Evolutionary conservation across 1,140 invertebrate species (phyloP), one percentile per base, ranked within the genome.

Genomic region (Drosophila santomea): DNA sequence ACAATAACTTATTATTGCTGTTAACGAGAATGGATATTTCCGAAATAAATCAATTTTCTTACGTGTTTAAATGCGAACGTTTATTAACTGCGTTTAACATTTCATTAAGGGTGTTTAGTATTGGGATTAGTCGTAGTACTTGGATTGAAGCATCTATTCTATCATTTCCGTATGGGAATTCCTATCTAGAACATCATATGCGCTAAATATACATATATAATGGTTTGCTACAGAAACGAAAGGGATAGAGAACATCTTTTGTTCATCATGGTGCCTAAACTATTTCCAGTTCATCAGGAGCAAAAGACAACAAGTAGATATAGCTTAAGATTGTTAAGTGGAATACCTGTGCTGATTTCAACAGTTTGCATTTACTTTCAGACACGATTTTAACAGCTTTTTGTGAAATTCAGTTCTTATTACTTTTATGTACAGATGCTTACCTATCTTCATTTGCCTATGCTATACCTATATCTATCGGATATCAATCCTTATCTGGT

Each of bases 1-100:
- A 74, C 69, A 74, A 72, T 71, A 72, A 63, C 50, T 74, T 74
- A 74, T 74, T 64, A 63, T 66, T 74, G 52, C 35, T 74, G 50
- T 74, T 44, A 74, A 51, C 25, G 48, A 64, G 41, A 47, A 28
- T 4, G 71, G 71, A 74, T 64, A 63, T 73, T 51, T 72, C 44
- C 44, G 15, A 48, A 75, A 76, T 76, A 48, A 75, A 75, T 58
- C 47, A 59, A 76, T 32, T 57, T 74, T 75, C 61, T 47, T 75
- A 74, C 45, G 45, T 74, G 59, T 75, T 57, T 75, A 73, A 67
- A 51, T 25, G 15, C 17, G 17, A 28, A 28, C n/a, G 20, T 45
- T 47, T 17, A 28, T 41, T 68, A 4, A 2, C 14, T 10, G 5
- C 28, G 5, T 7, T 17, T 17, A 28, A 6, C 28, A 28, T 28